Conservation (phyloP, 2,113 vertebrate genomes). For the Periophthalmodon schlosseri region DNA sequence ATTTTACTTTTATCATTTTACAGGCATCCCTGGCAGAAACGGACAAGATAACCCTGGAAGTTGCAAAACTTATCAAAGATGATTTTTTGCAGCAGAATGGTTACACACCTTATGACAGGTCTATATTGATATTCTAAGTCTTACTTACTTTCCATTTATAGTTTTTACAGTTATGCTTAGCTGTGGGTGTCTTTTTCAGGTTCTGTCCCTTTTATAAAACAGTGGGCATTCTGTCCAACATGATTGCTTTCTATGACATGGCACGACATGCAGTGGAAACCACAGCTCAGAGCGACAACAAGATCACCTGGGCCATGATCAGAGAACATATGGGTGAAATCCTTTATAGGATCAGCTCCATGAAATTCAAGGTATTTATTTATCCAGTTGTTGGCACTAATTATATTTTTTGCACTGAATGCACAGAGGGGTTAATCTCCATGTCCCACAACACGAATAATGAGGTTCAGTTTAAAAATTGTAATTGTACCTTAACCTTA, state of each 20-base stretch:
- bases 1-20: background rate
- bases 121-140: background rate
- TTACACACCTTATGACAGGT: slow-evolving; percentile 97
- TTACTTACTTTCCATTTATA: background rate
- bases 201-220: slow-evolving; percentile 99
- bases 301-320: slow-evolving; percentile 98
- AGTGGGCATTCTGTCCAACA: slow-evolving; percentile 94
- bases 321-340: slow-evolving; percentile 94
- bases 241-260: slow-evolving; percentile 96
- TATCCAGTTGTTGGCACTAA: background rate
- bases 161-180: background rate
- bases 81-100: slow-evolving; percentile 98
- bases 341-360: slow-evolving; percentile 92
- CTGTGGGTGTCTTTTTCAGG: slow-evolving; percentile 66
- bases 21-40: slow-evolving; percentile 97
- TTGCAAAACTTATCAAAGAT: slow-evolving; percentile 97
- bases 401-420: background rate
- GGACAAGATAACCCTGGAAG: slow-evolving; percentile 97
- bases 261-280: slow-evolving; percentile 95
- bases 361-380: slow-evolving; percentile 95
- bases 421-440: background rate
- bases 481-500: no score
- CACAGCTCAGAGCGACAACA: slow-evolving; percentile 96
- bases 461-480: background rate
- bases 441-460: background rate